A percentile compares a stretch with the other conserved stretches of the same genome.
Conservation (phyloP, 2,797 vertebrate genomes). For the Xyrichtys novacula region DNA sequence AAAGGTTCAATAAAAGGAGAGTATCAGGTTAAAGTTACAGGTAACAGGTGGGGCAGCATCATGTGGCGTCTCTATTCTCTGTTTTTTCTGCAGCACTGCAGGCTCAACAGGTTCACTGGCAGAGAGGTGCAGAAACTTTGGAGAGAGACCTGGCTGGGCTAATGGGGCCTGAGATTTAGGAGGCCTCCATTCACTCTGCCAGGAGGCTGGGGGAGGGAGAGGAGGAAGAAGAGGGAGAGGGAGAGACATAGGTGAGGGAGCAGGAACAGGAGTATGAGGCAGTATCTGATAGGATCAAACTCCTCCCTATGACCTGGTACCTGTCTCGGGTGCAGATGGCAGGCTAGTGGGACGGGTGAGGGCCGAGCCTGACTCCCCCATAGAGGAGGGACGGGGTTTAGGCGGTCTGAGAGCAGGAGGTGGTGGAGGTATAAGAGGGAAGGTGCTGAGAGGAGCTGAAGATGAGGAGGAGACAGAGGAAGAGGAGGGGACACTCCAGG, state of each 20-base stretch:
- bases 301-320: conserved; percentile 51
- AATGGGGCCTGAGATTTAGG: conserved; percentile 76
- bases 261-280: conserved; percentile 7
- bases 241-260: conserved; percentile 20
- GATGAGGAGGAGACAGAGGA: conserved; percentile 44
- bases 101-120: conserved; percentile 41
- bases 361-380: conserved; percentile 54
- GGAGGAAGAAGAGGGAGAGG: neutral
- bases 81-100: conserved; percentile 60
- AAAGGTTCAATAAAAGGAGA: conserved; percentile 7
- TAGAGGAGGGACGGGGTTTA: conserved; percentile 45
- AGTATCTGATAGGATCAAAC: neutral
- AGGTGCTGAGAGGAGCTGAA: conserved; percentile 60
- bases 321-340: conserved; percentile 82
- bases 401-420: conserved; percentile 47
- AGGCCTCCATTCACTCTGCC: conserved; percentile 86
- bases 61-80: conserved; percentile 67
- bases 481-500: conserved; percentile 6
- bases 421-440: conserved; percentile 34
- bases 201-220: conserved; percentile 73
- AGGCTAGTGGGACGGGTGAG: conserved; percentile 82
- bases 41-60: conserved; percentile 50
- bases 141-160: conserved; percentile 60
- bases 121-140: conserved; percentile 67
- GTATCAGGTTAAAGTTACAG: neutral